A percentile compares a stretch with the other conserved stretches of the same genome.
phyloP scores from a whole-genome alignment of 2,113 vertebrate genomes.

The Colistium nudipinnis region DNA sequence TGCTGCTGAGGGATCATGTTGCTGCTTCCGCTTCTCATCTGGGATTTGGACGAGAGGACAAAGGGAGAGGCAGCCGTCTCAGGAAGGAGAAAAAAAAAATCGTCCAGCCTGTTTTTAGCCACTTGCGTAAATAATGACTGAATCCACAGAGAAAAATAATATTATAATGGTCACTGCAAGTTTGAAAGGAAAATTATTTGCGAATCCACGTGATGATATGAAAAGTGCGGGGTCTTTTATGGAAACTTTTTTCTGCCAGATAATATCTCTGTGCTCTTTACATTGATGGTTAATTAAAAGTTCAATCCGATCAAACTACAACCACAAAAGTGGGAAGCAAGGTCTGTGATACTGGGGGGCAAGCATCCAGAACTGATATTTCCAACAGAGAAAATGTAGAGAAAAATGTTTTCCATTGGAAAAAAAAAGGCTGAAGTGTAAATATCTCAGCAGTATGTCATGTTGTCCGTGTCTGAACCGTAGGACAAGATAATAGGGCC shows the following conservation, averaged over 20 bases:
- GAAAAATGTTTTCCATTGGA: constrained; percentile 19
- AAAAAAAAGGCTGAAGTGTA: constrained; percentile 22
- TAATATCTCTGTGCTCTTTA: too few species aligned
- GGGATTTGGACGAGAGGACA: constrained; percentile 43
- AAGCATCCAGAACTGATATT: constrained; percentile 13
- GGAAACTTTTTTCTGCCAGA: not conserved
- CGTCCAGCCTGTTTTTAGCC: constrained; percentile 39
- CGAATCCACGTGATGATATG: too few species aligned
- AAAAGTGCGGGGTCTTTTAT: not conserved
- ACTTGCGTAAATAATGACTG: constrained; percentile 31
- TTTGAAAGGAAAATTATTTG: constrained; percentile 1
- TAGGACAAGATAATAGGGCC: constrained; percentile 25
- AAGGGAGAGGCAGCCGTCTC: constrained; percentile 32
- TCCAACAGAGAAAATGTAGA: constrained; percentile 9
- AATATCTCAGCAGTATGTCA: constrained; percentile 9
- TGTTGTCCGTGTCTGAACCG: constrained; percentile 10
- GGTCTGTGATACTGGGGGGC: constrained; percentile 5
- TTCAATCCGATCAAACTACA: too few species aligned
- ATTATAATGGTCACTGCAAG: not conserved
- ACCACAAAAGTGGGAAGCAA: too few species aligned
- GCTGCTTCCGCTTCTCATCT: constrained; percentile 43
- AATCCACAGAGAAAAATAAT: constrained; percentile 17
- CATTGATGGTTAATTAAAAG: too few species aligned
- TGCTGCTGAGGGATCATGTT: constrained; percentile 56
- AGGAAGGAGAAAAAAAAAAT: constrained; percentile 41